Evolutionary conservation across 2,113 vertebrate species (phyloP).

Genomic region (Myocastor coypus): DNA sequence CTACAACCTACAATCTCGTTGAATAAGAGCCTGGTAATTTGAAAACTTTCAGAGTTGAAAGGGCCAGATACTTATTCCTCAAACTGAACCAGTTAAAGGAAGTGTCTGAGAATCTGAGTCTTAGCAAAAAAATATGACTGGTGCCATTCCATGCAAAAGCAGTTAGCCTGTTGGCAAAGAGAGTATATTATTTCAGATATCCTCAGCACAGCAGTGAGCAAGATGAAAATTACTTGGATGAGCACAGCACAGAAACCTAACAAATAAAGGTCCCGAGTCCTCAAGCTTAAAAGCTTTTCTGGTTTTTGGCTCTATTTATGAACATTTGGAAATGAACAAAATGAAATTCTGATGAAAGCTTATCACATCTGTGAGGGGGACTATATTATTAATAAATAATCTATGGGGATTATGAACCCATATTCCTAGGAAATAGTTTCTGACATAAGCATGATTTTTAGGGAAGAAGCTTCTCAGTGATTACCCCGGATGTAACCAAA

Average conservation of each 20-base stretch:
- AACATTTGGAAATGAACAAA: conserved; percentile 62
- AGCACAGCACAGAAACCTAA: conserved; percentile 13
- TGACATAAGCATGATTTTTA: neutral
- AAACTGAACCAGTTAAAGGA: conserved; percentile 54
- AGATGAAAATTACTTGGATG: conserved; percentile 49
- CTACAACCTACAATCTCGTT: conserved; percentile 2
- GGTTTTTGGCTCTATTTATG: conserved; percentile 35
- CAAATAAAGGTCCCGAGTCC: conserved; percentile 64
- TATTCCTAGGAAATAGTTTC: neutral
- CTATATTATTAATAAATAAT: neutral
- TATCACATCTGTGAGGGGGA: neutral
- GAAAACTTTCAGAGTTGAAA: conserved; percentile 32
- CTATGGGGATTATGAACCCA: neutral
- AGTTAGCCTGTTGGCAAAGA: conserved; percentile 51
- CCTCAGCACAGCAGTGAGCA: conserved; percentile 10
- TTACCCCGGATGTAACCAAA: neutral
- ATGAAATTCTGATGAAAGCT: neutral
- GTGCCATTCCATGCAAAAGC: conserved; percentile 16
- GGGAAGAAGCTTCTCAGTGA: neutral
- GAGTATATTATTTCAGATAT: conserved; percentile 28
- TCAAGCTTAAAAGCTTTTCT: conserved; percentile 53
- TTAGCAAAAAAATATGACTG: conserved; percentile 61
- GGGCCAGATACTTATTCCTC: neutral
- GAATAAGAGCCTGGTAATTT: conserved; percentile 2
- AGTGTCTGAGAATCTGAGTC: conserved; percentile 47